Percentiles rank a stretch among this genome's conserved stretches.
Conservation (phyloP, 2,113 vertebrate genomes). For the Dipodomys merriami region DNA sequence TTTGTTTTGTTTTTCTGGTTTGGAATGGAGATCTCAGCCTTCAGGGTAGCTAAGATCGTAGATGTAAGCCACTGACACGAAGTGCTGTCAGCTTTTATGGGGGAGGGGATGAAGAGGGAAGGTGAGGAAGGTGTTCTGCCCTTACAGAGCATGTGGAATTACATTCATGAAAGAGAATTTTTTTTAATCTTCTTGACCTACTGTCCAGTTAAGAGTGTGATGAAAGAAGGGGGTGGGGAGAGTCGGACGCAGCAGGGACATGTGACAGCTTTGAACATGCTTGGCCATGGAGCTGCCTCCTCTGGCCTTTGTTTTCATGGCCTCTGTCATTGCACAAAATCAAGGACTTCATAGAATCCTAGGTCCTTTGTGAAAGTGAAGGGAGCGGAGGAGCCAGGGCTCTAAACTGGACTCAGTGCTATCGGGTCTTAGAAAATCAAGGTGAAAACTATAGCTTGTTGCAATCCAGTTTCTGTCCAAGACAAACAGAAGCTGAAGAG, state of each 20-base stretch:
- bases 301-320: background rate
- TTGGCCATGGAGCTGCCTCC: background rate
- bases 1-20: no score
- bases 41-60: no score
- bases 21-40: no score
- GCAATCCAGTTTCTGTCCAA: background rate
- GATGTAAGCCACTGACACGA: background rate
- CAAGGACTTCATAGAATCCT: background rate
- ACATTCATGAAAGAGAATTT: slow-evolving; percentile 6
- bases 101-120: background rate
- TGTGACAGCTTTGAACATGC: background rate
- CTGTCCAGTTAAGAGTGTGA: background rate
- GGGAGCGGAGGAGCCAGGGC: background rate
- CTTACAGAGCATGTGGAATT: slow-evolving; percentile 6
- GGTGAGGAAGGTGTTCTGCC: background rate
- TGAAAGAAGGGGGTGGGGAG: background rate
- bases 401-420: background rate
- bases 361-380: background rate
- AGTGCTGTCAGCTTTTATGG: slow-evolving; percentile 53
- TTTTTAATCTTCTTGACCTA: background rate
- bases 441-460: background rate
- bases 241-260: background rate
- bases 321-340: background rate
- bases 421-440: background rate
- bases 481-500: background rate